phyloP scores from a whole-genome alignment of 2,113 vertebrate genomes.

The Pseudorasbora parva region DNA sequence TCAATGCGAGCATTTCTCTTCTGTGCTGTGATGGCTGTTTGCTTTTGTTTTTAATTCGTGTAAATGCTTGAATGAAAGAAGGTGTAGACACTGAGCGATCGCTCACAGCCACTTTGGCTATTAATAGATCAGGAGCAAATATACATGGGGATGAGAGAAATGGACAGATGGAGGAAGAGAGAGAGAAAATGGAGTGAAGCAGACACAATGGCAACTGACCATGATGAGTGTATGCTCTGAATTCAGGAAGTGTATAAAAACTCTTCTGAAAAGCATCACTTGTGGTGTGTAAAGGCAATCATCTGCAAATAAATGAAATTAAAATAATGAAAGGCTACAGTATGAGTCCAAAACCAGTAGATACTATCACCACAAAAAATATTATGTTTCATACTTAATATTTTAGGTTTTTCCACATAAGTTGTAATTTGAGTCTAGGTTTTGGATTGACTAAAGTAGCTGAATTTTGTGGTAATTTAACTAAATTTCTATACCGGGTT shows the following conservation, averaged over 20 bases:
- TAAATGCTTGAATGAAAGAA: conserved; percentile 44
- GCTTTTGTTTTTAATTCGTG: conserved; percentile 57
- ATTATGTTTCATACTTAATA: not conserved
- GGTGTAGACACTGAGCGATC: conserved; percentile 60
- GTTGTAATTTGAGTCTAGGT: not conserved
- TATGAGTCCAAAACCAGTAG: not conserved
- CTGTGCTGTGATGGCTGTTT: conserved; percentile 30
- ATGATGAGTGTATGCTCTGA: not conserved
- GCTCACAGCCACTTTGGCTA: conserved; percentile 60
- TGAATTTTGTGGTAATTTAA: no score
- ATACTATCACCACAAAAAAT: not conserved
- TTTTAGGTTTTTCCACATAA: not conserved
- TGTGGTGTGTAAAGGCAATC: not conserved
- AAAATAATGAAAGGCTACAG: not conserved
- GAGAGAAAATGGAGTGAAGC: not conserved
- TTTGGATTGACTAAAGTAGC: not conserved
- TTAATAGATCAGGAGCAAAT: conserved; percentile 76
- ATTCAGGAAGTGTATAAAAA: not conserved
- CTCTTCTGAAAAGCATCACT: not conserved
- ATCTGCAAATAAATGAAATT: not conserved
- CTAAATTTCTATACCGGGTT: not conserved
- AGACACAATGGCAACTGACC: not conserved
- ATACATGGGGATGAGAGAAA: conserved; percentile 57
- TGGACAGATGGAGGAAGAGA: conserved; percentile 4
- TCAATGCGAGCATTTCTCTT: conserved; percentile 15